Conservation (phyloP, 2,888 invertebrate genomes). For the Meiosimyza decipiens region DNA sequence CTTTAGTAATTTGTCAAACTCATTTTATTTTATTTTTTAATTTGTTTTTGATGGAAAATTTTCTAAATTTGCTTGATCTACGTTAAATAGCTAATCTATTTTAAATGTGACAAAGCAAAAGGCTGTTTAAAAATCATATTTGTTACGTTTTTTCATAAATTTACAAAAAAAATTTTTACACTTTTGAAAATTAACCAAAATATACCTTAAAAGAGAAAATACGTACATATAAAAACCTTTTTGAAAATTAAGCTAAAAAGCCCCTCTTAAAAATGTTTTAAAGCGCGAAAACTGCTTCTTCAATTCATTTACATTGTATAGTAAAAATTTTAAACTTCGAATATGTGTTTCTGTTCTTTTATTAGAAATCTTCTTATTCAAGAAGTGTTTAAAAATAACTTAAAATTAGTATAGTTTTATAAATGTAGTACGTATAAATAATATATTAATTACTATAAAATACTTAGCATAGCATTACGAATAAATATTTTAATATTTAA, state of each 20-base stretch:
- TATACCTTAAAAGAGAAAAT: constrained; percentile 11
- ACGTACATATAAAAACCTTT: constrained; percentile 22
- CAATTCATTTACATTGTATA: constrained; percentile 26
- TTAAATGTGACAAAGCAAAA: no score
- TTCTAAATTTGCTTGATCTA: no score
- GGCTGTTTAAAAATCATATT: background rate
- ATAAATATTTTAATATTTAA: constrained; percentile 11
- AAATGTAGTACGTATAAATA: constrained; percentile 46
- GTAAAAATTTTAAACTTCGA: constrained; percentile 24
- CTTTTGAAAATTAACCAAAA: constrained; percentile 11
- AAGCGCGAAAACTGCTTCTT: background rate
- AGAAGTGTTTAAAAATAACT: constrained; percentile 39
- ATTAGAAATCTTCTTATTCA: constrained; percentile 32
- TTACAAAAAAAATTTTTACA: background rate
- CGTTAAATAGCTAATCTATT: no score
- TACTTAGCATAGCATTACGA: constrained; percentile 41
- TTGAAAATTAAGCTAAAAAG: background rate
- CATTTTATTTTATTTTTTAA: no score
- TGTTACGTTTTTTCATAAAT: background rate
- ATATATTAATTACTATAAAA: constrained; percentile 16
- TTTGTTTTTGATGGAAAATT: no score
- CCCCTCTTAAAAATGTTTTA: background rate
- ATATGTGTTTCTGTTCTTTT: constrained; percentile 9
- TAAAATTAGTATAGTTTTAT: constrained; percentile 45
- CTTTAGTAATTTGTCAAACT: no score